Evolutionary conservation across 2,113 vertebrate species (phyloP).

Genomic region (Syrrhaptes paradoxus): DNA sequence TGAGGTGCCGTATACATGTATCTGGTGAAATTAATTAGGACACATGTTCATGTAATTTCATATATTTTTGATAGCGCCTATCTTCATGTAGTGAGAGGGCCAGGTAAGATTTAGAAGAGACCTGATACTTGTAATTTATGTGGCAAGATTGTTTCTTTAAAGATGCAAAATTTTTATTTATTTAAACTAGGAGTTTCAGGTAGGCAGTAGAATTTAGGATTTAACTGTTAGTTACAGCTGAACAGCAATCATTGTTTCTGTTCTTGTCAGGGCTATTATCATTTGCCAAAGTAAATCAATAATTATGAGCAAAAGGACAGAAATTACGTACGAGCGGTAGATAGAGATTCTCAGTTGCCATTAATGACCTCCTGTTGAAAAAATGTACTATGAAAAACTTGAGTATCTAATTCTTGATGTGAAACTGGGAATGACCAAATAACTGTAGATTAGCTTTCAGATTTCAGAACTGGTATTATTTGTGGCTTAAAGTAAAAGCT

Average conservation of each 20-base stretch:
- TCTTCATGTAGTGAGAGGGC: neutral
- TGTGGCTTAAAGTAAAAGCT: constrained; percentile 38
- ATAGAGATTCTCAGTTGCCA: neutral
- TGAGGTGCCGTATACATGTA: neutral
- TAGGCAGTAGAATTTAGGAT: neutral
- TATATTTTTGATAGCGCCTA: neutral
- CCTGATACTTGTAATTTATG: neutral
- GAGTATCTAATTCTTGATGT: neutral
- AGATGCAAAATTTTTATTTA: neutral
- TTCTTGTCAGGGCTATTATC: neutral
- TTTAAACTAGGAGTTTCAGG: neutral
- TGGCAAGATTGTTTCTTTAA: neutral
- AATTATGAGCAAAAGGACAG: neutral
- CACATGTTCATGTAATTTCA: neutral
- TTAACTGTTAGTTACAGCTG: neutral
- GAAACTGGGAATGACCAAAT: neutral
- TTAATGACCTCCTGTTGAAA: neutral
- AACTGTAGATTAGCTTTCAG: neutral
- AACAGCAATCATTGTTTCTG: neutral
- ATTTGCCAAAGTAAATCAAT: neutral
- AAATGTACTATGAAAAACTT: neutral
- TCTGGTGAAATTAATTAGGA: neutral
- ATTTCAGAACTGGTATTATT: neutral
- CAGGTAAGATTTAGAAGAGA: neutral
- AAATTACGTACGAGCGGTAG: neutral